A percentile compares a stretch with the other conserved stretches of the same genome.
Conservation (phyloP, 2,888 invertebrate species). For the Palloptera scutellata region DNA sequence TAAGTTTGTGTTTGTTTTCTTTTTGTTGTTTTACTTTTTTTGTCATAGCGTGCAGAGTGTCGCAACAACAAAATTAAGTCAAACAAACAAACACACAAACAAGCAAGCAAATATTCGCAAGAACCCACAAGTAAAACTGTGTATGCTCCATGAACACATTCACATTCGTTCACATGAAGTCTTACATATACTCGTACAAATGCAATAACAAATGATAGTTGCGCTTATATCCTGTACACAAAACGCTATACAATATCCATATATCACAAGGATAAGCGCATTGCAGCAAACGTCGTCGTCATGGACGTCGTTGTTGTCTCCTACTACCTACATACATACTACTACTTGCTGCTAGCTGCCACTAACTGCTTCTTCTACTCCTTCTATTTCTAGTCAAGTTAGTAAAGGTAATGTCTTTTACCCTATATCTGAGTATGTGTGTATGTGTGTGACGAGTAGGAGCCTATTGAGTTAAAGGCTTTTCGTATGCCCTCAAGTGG, state of each 20-base stretch:
- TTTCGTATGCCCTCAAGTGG: too few species aligned
- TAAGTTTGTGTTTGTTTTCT: constrained; percentile 8
- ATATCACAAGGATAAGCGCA: constrained; percentile 65
- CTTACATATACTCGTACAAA: neutral
- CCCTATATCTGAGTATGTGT: too few species aligned
- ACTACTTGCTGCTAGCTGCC: neutral
- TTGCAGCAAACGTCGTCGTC: constrained; percentile 59
- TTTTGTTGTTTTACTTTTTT: too few species aligned
- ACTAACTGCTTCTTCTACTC: neutral
- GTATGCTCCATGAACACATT: neutral
- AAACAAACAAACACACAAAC: neutral
- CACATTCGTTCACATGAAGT: too few species aligned
- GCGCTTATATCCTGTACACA: constrained; percentile 22
- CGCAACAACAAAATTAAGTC: neutral
- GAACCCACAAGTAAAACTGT: neutral
- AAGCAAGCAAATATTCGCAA: neutral
- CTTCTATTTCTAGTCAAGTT: neutral
- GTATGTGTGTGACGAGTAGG: too few species aligned
- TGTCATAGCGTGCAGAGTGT: constrained; percentile 4
- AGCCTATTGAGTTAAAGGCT: too few species aligned
- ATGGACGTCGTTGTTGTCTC: neutral
- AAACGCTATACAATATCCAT: constrained; percentile 60
- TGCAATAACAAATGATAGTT: constrained; percentile 10
- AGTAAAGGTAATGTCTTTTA: too few species aligned
- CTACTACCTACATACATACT: neutral